A percentile compares a stretch with the other conserved stretches of the same genome.
Conservation (phyloP, 2,113 vertebrate species). For the Chloropsis hardwickii region DNA sequence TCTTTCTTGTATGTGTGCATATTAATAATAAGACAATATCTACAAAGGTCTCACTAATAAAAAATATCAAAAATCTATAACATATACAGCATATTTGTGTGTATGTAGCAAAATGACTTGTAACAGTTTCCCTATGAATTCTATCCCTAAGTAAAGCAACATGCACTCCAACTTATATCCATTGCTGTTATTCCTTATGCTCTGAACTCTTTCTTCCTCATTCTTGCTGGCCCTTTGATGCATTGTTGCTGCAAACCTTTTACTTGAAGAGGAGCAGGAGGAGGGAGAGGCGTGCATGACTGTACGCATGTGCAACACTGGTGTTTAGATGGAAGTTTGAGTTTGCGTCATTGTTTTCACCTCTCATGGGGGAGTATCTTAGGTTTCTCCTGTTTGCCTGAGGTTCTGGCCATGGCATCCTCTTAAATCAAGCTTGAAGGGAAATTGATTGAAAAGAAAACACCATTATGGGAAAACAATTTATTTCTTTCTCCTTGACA, state of each 20-base stretch:
- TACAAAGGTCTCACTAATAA: not conserved
- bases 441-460: conserved; percentile 80
- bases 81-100: not conserved
- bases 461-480: conserved; percentile 73
- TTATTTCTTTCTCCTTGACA: conserved; percentile 72
- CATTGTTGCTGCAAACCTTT: not conserved
- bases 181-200: not conserved
- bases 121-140: not conserved
- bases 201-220: not conserved
- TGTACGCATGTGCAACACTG: not conserved
- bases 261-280: conserved; percentile 30
- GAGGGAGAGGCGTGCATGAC: not conserved
- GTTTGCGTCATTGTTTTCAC: conserved; percentile 64
- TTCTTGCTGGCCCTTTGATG: not conserved
- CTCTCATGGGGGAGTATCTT: conserved; percentile 57
- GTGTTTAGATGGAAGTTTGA: conserved; percentile 14
- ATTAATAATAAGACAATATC: not conserved
- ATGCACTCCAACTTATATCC: rapidly evolving
- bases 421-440: conserved; percentile 79
- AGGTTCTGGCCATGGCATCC: conserved; percentile 62
- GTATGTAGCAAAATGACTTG: not conserved
- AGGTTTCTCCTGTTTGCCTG: conserved; percentile 15
- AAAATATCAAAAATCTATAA: not conserved
- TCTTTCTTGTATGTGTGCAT: not conserved
- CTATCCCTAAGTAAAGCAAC: not conserved